A percentile compares a stretch with the other conserved stretches of the same genome.
Conservation (phyloP, 1,140 invertebrate genomes). For the Asbolus verrucosus region DNA sequence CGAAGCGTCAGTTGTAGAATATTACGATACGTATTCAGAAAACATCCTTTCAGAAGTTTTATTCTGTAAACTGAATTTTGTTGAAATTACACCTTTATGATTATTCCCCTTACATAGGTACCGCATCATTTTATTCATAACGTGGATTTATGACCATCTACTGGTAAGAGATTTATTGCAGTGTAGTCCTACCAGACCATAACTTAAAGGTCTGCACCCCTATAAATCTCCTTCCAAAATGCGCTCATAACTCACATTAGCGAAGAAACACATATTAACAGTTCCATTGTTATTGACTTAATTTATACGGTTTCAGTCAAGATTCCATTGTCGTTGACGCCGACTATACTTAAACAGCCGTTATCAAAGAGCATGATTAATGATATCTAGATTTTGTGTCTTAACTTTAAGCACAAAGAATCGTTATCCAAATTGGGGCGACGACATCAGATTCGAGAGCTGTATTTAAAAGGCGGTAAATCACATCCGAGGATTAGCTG, state of each 20-base stretch:
- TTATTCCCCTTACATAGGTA: no score
- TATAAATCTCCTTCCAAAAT: constrained; percentile 18
- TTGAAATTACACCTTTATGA: no score
- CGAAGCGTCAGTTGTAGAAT: no score
- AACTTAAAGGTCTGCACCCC: constrained; percentile 16
- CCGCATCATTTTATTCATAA: constrained; percentile 7
- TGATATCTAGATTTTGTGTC: no score
- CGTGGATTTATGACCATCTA: neutral
- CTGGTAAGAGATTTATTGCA: constrained; percentile 2
- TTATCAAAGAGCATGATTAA: no score
- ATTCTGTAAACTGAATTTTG: no score
- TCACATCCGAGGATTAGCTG: neutral
- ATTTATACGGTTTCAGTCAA: constrained; percentile 7
- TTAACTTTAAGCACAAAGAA: no score
- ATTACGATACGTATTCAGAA: no score
- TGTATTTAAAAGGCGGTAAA: constrained; percentile 24
- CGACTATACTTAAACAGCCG: no score
- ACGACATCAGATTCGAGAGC: neutral
- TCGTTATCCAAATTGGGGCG: neutral
- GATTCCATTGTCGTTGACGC: no score
- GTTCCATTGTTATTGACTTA: no score
- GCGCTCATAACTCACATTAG: constrained; percentile 6
- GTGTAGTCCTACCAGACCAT: constrained; percentile 18
- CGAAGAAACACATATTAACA: neutral
- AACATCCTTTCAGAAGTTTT: no score